Evolutionary conservation across 1,140 invertebrate species (phyloP), one percentile per base, ranked within the genome.

Genomic region (Pectinophora gossypiella): DNA sequence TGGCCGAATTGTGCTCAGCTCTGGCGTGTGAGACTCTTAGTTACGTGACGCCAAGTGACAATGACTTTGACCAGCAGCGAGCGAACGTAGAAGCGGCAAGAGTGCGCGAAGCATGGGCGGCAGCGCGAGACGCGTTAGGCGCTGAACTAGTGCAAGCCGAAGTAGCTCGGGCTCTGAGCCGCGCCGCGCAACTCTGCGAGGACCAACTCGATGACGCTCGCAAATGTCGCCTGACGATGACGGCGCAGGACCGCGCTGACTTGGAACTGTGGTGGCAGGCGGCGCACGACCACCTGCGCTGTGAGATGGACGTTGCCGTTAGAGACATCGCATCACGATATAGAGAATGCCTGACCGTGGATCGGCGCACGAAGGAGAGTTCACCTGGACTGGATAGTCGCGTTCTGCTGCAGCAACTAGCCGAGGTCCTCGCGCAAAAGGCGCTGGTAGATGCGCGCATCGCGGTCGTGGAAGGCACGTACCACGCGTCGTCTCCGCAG

Each of bases 351-450:
- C 76, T 91, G 27, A 72, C 83, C 2, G 83, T 52, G 59, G 79
- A 71, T 27, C 84, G 58, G 82, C 91, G 85, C 68, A 87, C 62
- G 73, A 89, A 68, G 51, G 90, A 82, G 68, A 70, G 64, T 42
- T 67, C 76, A 18, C 59, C 71, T 5, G 79, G 72, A 61, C 60
- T 72, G 55, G 72, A 89, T 79, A 90, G 84, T 80, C 87, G 89
- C 32, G 88, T 88, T 19, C 72, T 93, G n/a, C 68, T 95, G 54
- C 82, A 88, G 16, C 91, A 94, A 71, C 93, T 94, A 69, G 92
- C 93, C 16, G 93, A 94, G 73, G 89, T 94, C 36, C 89, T 94
- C 27, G 93, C 93, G 20, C 93, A 94, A 53, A 94, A 95, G 72
- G 93, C 93, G 27, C 83, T 95, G 22, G 90, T 95, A 18, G 93